phyloP scores from a whole-genome alignment of 2,113 vertebrate species.

The Sebastes schlegelii region DNA sequence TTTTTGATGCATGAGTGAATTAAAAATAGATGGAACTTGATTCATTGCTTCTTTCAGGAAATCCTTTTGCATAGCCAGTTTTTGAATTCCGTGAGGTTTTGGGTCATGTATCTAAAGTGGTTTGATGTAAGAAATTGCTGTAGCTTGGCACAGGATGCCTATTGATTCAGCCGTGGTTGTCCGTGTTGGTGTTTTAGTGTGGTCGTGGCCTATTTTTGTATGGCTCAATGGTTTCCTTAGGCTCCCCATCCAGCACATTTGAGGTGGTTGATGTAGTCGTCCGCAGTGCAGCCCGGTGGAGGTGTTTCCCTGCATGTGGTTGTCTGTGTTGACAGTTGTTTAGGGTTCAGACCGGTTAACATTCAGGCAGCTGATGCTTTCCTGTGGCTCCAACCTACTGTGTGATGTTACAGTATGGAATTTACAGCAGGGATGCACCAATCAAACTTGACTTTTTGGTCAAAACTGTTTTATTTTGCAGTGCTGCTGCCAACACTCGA shows the following conservation, averaged over 20 bases:
- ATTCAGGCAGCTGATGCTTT: constrained; percentile 10
- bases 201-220: constrained; percentile 17
- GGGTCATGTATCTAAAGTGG: constrained; percentile 9
- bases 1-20: background rate
- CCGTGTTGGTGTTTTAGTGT: constrained; percentile 14
- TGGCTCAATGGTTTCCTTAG: background rate
- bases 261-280: constrained; percentile 20
- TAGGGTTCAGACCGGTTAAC: background rate
- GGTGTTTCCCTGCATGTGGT: constrained; percentile 10
- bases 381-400: background rate
- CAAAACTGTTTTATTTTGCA: no score
- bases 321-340: constrained; percentile 19
- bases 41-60: constrained; percentile 22
- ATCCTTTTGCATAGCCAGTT: constrained; percentile 5
- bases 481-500: no score
- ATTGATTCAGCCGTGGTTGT: constrained; percentile 42
- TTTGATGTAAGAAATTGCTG: constrained; percentile 14
- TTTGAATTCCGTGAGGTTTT: background rate
- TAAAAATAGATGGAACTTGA: background rate
- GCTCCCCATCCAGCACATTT: constrained; percentile 4
- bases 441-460: no score
- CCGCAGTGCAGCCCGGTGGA: background rate
- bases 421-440: background rate
- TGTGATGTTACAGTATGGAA: background rate
- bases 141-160: constrained; percentile 8